Percentiles rank a stretch among this genome's conserved stretches.
phyloP scores from a whole-genome alignment of 2,797 vertebrate genomes.

The Trachurus trachurus region DNA sequence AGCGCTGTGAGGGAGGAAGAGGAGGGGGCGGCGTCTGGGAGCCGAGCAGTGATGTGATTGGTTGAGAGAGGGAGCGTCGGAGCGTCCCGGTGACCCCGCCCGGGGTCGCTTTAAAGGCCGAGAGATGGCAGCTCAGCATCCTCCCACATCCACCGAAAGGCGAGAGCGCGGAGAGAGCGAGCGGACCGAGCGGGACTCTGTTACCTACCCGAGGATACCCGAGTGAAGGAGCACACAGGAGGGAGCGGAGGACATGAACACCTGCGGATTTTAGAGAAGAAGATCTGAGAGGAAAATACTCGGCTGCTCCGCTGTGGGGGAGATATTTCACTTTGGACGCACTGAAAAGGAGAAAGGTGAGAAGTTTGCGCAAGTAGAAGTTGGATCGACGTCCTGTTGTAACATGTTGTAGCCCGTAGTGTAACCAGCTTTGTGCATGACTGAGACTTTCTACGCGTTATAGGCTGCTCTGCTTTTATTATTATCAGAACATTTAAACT shows the following conservation, averaged over 20 bases:
- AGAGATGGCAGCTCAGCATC: conserved; percentile 87
- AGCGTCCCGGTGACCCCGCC: conserved; percentile 83
- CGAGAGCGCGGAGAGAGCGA: conserved; percentile 19
- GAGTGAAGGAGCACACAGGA: neutral
- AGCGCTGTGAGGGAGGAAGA: neutral
- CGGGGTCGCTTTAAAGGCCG: conserved; percentile 91
- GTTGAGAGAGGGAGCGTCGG: conserved; percentile 85
- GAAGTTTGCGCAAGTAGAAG: conserved; percentile 40
- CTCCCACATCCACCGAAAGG: conserved; percentile 50
- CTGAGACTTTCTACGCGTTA: too few species aligned
- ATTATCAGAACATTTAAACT: too few species aligned
- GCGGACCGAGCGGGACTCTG: conserved; percentile 41
- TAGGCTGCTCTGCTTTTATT: too few species aligned
- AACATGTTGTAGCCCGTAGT: neutral
- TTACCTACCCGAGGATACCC: conserved; percentile 24
- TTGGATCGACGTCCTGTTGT: neutral
- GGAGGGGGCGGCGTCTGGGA: neutral
- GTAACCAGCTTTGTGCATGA: too few species aligned
- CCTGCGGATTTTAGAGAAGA: conserved; percentile 58
- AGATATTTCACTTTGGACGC: conserved; percentile 52
- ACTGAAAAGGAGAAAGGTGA: conserved; percentile 55
- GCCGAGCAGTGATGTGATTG: conserved; percentile 85
- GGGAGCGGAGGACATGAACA: conserved; percentile 19
- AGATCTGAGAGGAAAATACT: conserved; percentile 37
- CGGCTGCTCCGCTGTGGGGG: conserved; percentile 5